Base-by-base conservation (phyloP, 2,113 vertebrate genomes). In the Helogale parvula region DNA sequence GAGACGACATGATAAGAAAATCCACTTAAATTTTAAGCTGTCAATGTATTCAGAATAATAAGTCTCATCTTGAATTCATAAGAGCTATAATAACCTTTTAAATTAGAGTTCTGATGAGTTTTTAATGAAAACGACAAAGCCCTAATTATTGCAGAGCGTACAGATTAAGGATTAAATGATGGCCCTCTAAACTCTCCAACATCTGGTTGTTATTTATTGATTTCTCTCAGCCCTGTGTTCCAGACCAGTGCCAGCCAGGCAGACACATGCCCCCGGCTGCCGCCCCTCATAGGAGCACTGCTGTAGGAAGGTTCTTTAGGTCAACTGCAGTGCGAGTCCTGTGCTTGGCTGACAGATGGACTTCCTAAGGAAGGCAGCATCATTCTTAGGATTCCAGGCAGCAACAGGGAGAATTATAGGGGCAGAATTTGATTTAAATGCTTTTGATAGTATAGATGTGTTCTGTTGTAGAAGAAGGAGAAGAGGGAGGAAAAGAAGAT, bases 31-130 rank as follows among this genome's bases (percentile, higher is more conserved):
- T 65, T 52, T 89, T 65, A 83, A 65, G 77, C 14, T 50, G 52
- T 50, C 41, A 17, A 33, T 72, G 33, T 65, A 74, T 65, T 65
- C 41, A 89, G 41, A 63, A 74, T 72, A 85, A 65, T 85, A 83
- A 94, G 41, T 63, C 41, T 7, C 52, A 50, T 82, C 54, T 45
- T 4, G 6, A 89, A 89, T 72, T 89, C 54, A 27, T 89, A 72
- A 88, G 76, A 38, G 52, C 52, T 63, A 47, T 63, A 72, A 63
- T 63, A 88, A 88, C 38, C 5, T 63, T 69, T 72, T 33, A 94
- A 82, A 83, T 82, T 83, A 83, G 86, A 74, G 54, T 65, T 65
- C 66, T 94, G 86, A 74, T 89, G 66, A 89, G 77, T 82, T 89
- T 94, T 94, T 82, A 89, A 94, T 94, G 77, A 89, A 89, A 89